Percentiles rank a stretch among this genome's conserved stretches.
Evolutionary conservation across 2,797 vertebrate species (phyloP).

Genomic region (Manis crassicaudata): DNA sequence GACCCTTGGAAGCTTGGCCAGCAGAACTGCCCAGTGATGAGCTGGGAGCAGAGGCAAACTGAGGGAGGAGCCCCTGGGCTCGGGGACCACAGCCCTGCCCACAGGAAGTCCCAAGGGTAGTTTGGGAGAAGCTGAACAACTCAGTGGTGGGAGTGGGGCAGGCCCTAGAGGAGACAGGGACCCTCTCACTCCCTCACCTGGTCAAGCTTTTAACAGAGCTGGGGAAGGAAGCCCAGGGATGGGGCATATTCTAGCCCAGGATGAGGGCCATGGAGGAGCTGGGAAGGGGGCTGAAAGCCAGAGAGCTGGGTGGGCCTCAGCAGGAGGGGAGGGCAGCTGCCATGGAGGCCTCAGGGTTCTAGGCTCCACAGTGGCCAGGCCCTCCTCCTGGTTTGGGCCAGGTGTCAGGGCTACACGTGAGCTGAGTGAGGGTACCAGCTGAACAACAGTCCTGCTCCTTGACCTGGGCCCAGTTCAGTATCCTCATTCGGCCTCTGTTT

Average conservation of each 20-base stretch:
- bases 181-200: neutral
- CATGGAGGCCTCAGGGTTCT: neutral
- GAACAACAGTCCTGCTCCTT: conserved; percentile 82
- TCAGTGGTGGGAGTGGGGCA: neutral
- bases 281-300: neutral
- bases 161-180: neutral
- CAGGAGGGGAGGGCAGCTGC: neutral
- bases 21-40: neutral
- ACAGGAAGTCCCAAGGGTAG: neutral
- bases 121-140: neutral
- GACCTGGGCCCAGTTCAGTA: conserved; percentile 92
- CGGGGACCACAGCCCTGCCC: neutral
- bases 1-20: neutral
- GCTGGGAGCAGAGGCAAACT: neutral
- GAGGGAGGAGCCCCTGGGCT: neutral
- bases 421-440: neutral
- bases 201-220: neutral
- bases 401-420: neutral
- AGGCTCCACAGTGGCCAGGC: neutral
- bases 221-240: neutral
- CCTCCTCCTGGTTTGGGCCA: neutral
- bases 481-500: conserved; percentile 96
- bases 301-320: neutral
- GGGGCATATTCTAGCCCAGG: neutral
- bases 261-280: neutral